These are phyloP conservation scores for Clarias pachynema DNA, from an alignment of 2,797 vertebrate genomes.

Conservation along the genomic window DNA sequence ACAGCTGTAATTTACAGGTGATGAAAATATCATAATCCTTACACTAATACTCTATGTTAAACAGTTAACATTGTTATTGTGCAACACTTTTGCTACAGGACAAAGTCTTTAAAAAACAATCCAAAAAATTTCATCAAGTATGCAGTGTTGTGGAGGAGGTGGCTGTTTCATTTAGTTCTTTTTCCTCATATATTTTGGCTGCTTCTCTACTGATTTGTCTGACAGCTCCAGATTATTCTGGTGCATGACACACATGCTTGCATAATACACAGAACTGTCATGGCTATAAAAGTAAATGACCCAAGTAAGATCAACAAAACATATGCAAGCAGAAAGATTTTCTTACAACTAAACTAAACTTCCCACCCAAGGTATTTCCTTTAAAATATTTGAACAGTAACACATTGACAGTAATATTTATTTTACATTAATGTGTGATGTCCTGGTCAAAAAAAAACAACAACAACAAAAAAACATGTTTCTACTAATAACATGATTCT, in stretches of 20 bases:
- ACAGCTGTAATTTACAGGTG: neutral
- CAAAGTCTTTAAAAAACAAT: neutral
- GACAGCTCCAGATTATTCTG: conserved; percentile 45
- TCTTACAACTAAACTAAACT: neutral
- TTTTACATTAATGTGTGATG: no score
- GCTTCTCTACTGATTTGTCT: conserved; percentile 35
- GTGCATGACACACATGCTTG: conserved; percentile 10
- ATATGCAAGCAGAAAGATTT: neutral
- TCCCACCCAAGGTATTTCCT: neutral
- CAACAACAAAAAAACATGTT: no score
- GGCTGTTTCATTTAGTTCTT: conserved; percentile 21
- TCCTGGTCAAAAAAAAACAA: neutral
- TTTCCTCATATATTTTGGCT: conserved; percentile 24
- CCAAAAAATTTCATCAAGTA: conserved; percentile 11
- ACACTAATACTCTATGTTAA: neutral
- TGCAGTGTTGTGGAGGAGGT: conserved; percentile 18
- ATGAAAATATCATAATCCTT: neutral
- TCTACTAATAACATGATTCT: neutral
- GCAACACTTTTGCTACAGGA: neutral
- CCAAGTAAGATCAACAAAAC: conserved; percentile 21
- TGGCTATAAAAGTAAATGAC: conserved; percentile 16
- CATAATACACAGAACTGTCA: conserved; percentile 21
- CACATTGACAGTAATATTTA: no score
- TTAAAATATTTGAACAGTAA: neutral
- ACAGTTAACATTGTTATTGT: neutral